Conservation (phyloP, 1,140 invertebrate genomes). For the Caerostris extrusa region DNA sequence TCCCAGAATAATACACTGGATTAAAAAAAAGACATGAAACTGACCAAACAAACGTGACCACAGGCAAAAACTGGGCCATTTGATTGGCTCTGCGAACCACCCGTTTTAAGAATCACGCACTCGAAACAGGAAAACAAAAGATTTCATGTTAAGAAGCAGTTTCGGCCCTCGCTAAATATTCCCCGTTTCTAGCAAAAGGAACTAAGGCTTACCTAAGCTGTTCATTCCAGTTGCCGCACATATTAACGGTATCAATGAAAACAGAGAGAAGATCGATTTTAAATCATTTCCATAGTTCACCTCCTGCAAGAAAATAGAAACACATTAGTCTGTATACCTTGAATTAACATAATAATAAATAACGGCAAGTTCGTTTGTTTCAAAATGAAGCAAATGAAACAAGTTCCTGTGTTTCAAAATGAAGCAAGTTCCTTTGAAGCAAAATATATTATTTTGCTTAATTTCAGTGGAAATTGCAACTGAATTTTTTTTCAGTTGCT, state of each 20-base stretch:
- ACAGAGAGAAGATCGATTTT: conserved; percentile 61
- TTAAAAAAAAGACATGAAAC: conserved; percentile 27
- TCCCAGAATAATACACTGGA: background rate
- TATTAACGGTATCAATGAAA: conserved; percentile 65
- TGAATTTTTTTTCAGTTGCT: too few relatives aligned
- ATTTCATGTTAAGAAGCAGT: conserved; percentile 74
- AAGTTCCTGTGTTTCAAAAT: too few relatives aligned
- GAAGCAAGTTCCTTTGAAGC: too few relatives aligned
- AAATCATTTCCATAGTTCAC: conserved; percentile 68
- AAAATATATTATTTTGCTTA: too few relatives aligned
- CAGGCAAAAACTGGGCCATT: conserved; percentile 55
- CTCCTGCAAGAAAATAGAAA: conserved; percentile 60
- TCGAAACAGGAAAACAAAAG: conserved; percentile 47
- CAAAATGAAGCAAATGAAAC: too few relatives aligned
- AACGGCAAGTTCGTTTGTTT: too few relatives aligned
- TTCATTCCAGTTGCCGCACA: conserved; percentile 48
- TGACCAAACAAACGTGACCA: conserved; percentile 70
- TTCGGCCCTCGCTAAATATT: conserved; percentile 35
- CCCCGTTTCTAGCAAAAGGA: background rate
- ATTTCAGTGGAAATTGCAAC: too few relatives aligned
- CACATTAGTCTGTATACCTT: background rate
- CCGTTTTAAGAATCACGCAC: conserved; percentile 44
- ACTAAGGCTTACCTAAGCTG: conserved; percentile 68
- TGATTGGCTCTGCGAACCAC: background rate
- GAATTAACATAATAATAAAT: too few relatives aligned